Evolutionary conservation across 2,888 invertebrate species (phyloP), one percentile per base, ranked within the genome.

Genomic region (Drosophila lacicola): DNA sequence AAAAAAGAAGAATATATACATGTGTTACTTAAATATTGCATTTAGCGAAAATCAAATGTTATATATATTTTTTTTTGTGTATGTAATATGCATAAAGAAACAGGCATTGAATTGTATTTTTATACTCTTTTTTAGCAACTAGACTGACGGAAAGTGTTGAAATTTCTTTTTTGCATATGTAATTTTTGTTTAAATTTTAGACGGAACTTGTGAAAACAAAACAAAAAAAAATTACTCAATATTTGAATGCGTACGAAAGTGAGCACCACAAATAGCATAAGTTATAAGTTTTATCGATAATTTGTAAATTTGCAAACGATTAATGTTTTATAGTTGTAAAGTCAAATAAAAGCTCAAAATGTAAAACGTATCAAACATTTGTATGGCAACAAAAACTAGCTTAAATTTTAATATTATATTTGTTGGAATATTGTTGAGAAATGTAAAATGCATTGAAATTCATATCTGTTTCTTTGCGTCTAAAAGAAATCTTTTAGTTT

Each of bases 11-110:
- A 25, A 47, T 45, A 57, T 17, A 76, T 34, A 45, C 10, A 29
- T 63, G 67, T 81, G 74, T 71, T 82, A 87, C 74, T 84, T 89
- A 77, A 81, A 44, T 54, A 63, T 70, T 89, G 89, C 85, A 86
- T 86, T 86, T 86, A 85, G 74, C 65, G 63, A 67, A 65, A 60
- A 55, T 61, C n/a, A 55, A 61, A 71, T 53, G 36, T 58, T 78
- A 50, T 72, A 61, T 69, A 56, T 61, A 56, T 47, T 44, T 54
- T 47, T 63, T 50, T 11, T 33, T 47, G 55, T 80, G 39, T 63
- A 51, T 17, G 17, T 60, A 53, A 60, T 42, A 11, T 51, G 9
- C 42, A 63, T 53, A 36, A 62, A 42, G 42, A 37, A 55, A 50
- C 47, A 47, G 44, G 46, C 53, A 70, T 70, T 70, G 47, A 74